phyloP scores from a whole-genome alignment of 2,888 invertebrate species.

The Eulithis testata region DNA sequence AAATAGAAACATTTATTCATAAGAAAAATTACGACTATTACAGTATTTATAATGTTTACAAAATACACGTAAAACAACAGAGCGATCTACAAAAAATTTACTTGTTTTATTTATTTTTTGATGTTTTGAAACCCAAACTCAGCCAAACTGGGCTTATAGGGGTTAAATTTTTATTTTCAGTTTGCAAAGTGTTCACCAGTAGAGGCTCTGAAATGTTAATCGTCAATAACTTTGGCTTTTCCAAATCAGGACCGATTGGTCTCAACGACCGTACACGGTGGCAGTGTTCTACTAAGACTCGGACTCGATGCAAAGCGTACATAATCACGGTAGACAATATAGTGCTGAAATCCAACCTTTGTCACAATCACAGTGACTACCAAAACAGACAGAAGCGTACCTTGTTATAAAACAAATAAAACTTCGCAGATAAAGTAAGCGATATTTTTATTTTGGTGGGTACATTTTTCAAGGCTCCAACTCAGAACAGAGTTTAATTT shows the following conservation, averaged over 20 bases:
- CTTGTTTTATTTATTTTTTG: too few species aligned
- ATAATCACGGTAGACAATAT: conserved; percentile 30
- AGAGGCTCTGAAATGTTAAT: conserved; percentile 22
- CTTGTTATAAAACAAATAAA: background rate
- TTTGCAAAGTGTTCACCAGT: conserved; percentile 1
- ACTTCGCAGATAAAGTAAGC: too few species aligned
- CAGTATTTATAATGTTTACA: too few species aligned
- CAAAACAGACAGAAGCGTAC: background rate
- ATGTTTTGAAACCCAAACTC: background rate
- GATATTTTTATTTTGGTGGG: too few species aligned
- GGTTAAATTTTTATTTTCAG: conserved; percentile 5
- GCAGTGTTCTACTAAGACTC: conserved; percentile 31
- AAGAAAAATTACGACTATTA: too few species aligned
- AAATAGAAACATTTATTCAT: too few species aligned
- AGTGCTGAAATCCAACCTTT: conserved; percentile 16
- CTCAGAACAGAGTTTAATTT: too few species aligned
- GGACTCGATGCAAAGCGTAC: conserved; percentile 36
- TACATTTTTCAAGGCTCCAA: too few species aligned
- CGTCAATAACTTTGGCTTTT: conserved; percentile 24
- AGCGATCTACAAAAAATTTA: too few species aligned
- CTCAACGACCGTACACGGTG: conserved; percentile 21
- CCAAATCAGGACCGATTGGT: conserved; percentile 9
- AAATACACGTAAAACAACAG: too few species aligned
- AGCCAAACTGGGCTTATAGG: background rate
- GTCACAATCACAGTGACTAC: conserved; percentile 17